A percentile compares a stretch with the other conserved stretches of the same genome.
Conservation (phyloP, 1,140 invertebrate species). For the Metopolophium dirhodum region DNA sequence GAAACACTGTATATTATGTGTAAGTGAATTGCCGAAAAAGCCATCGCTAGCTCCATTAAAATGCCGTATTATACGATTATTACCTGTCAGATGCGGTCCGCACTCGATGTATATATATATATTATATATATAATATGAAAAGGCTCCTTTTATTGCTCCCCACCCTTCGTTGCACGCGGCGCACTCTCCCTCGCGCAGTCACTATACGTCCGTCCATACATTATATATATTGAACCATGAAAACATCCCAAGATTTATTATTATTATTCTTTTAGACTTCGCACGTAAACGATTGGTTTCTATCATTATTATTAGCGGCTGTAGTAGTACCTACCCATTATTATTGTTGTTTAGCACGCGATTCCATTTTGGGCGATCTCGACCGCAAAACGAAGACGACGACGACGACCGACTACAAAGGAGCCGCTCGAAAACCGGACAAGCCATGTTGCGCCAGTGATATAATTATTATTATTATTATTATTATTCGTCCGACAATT, state of each 20-base stretch:
- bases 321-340: background rate
- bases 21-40: slow-evolving; percentile 7
- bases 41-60: background rate
- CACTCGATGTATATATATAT: background rate
- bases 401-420: background rate
- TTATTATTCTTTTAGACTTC: slow-evolving; percentile 8
- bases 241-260: background rate
- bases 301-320: background rate
- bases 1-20: background rate
- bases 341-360: background rate
- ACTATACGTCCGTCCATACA: background rate
- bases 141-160: background rate
- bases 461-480: background rate
- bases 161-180: background rate
- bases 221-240: background rate
- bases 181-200: background rate
- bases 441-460: background rate
- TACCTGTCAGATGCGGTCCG: background rate
- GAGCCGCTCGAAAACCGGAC: background rate
- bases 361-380: background rate
- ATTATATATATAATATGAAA: background rate
- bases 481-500: background rate
- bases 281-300: slow-evolving; percentile 8
- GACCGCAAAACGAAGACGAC: background rate
- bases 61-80: slow-evolving; percentile 16